Base-by-base conservation (phyloP, 2,797 vertebrate species). In the Oceanodroma leucorhoa region DNA sequence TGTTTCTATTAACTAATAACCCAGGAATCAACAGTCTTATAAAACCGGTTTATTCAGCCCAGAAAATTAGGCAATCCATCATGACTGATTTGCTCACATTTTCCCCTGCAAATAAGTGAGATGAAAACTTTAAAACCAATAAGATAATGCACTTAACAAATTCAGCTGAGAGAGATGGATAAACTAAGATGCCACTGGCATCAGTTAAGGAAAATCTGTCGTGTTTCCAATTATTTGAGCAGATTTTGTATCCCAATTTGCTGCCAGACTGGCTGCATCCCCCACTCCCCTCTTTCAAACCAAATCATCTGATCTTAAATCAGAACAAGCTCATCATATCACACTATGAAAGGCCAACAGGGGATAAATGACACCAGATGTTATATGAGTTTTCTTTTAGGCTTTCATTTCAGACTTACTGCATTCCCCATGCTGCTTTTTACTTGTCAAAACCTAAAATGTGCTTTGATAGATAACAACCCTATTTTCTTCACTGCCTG, bases 11-110 rank as follows among this genome's bases (percentile, higher is more conserved):
- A 98, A 98, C 99, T 99, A 99, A 99, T 99, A 99, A 99, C 98
- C 98, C 98, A 98, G 98, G 98, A 99, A 99, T 99, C 99, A 99
- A 99, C 99, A 99, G 98, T 99, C 98, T 99, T 99, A 98, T 99
- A 99, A 99, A 99, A 99, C 98, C 96, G 98, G 98, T 99, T 99
- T 99, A 99, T 99, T 99, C 99, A 96, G 98, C 97, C 98, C 98
- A 98, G 98, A 98, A 99, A 99, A 99, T 99, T 99, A 99, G 98
- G 98, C 98, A 99, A 99, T 99, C 99, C 99, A 99, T 99, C 99
- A 99, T 98, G 97, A 97, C 97, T 98, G 99, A 99, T 99, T 99
- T 99, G 98, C 98, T 99, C 98, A 98, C 98, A 98, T 99, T 98
- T 98, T 97, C 97, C 98, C 85, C 95, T 97, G 96, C 97, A 98